Evolutionary conservation across 2,797 vertebrate genomes (phyloP), one percentile per base, ranked within the genome.

Genomic region (Moxostoma hubbsi): DNA sequence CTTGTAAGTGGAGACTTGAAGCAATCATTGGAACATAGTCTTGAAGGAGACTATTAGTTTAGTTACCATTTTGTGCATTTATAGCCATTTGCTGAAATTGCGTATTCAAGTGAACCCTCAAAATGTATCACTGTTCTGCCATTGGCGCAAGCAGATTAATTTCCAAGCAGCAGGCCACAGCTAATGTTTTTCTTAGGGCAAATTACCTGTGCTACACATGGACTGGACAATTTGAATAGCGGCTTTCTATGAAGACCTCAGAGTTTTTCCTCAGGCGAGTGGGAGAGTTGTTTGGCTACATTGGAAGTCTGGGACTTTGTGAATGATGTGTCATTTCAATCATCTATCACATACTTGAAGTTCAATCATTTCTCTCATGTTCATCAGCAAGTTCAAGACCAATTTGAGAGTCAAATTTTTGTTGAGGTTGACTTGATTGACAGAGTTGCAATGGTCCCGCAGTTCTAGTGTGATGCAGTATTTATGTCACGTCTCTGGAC

Each of bases 241-340:
- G 49, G 5, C 47, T 45, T 50, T 67, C 54, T 74, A 9, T 74
- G 4, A 63, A 74, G 59, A 51, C 72, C 45, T 54, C 59, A 45
- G 24, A 1, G 5, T 53, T 75, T 58, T 62, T 16, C 75, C 65
- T 69, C 47, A 9, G 65, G 75, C 18, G 16, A 59, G 46, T 9
- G 11, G 1, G 55, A 11, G 6, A 5, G 3, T 12, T 65, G 51
- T 46, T 65, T 45, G 53, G 69, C 47, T 54, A n/a, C 72, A 63
- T 11, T 12, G 47, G 49, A 16, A 57, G 67, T 15, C 47, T 16
- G 15, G 47, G 8, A 55, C 9, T 12, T 12, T 13, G 47, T 81
- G 64, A 79, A 62, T 57, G 77, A 72, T 55, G 50, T 55, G 77
- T 72, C 9, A 57, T 51, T 79, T 79, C 77, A 71, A 79, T 79